A percentile compares a stretch with the other conserved stretches of the same genome.
phyloP scores from a whole-genome alignment of 1,140 invertebrate genomes.

The Calosoma granatense region DNA sequence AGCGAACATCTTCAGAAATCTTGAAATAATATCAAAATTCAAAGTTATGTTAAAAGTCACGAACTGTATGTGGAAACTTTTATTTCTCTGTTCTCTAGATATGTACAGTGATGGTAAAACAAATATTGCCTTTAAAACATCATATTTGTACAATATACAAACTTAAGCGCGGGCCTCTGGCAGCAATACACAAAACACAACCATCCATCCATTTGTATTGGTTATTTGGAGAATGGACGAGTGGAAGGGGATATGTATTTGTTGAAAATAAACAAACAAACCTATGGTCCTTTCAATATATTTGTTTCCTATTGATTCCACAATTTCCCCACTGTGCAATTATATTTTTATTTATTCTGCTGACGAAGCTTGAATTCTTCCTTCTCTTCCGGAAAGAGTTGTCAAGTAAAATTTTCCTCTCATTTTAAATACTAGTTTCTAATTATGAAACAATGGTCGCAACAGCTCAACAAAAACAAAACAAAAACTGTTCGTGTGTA shows the following conservation, averaged over 20 bases:
- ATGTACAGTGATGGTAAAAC: not conserved
- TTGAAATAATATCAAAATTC: not conserved
- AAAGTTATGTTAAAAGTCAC: not conserved
- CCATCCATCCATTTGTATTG: no score
- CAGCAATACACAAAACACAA: no score
- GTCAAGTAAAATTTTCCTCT: not conserved
- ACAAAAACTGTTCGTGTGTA: not conserved
- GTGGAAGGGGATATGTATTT: no score
- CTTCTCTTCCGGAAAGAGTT: not conserved
- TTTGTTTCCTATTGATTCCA: not conserved
- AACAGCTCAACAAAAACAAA: not conserved
- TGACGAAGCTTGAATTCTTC: not conserved
- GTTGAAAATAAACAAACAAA: not conserved
- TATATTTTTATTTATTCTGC: not conserved
- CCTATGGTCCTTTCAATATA: not conserved
- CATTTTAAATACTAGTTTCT: not conserved
- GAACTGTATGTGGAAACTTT: not conserved
- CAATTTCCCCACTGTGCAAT: not conserved
- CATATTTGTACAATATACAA: no score
- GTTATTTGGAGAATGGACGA: no score
- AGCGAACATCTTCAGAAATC: not conserved
- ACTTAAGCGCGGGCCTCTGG: no score
- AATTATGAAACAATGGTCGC: not conserved
- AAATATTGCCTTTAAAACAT: not conserved
- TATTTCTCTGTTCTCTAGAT: not conserved